Conservation (phyloP, 2,113 vertebrate species). For the Fregata magnificens region DNA sequence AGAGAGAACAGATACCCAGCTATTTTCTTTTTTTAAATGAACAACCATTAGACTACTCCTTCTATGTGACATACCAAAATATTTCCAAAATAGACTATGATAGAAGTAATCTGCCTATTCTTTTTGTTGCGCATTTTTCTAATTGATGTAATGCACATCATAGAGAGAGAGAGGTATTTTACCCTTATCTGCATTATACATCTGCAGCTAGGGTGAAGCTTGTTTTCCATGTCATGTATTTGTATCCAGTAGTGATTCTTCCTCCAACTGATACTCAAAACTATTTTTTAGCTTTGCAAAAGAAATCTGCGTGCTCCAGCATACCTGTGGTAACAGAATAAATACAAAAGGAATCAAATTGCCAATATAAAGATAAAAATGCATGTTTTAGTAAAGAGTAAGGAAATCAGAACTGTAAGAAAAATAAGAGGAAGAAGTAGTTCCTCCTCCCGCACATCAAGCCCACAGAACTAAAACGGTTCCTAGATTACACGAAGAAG, state of each 20-base stretch:
- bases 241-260: not conserved
- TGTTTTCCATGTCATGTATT: not conserved
- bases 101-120: not conserved
- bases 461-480: not conserved
- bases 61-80: not conserved
- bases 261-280: not conserved
- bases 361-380: not conserved
- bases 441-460: conserved; percentile 7
- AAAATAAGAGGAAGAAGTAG: not conserved
- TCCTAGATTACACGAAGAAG: not conserved
- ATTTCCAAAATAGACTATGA: not conserved
- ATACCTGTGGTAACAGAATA: not conserved
- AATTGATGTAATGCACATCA: not conserved
- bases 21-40: not conserved
- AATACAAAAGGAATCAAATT: not conserved
- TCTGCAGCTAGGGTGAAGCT: not conserved
- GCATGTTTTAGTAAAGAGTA: not conserved
- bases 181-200: not conserved
- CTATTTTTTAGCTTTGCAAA: not conserved
- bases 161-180: not conserved
- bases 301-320: not conserved
- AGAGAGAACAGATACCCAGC: not conserved
- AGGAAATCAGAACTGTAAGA: not conserved
- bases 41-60: not conserved
- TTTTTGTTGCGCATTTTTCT: not conserved